Evolutionary conservation across 2,113 vertebrate genomes (phyloP).

Genomic region (Herpetotheres cachinnans): DNA sequence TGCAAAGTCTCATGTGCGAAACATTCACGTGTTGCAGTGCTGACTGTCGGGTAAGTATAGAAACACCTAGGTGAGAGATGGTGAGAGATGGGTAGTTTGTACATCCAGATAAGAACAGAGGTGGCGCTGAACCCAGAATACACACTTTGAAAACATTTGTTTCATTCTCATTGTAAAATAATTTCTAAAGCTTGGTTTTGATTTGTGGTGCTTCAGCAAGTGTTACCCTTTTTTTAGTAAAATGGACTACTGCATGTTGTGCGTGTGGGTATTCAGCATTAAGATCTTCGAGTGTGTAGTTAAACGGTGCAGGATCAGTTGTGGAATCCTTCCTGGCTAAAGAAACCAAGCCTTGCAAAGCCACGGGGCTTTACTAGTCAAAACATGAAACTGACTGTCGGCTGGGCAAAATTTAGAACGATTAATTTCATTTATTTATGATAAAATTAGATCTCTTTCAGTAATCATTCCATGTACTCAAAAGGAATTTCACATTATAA

Average conservation of each 20-base stretch:
- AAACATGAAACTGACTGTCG: neutral
- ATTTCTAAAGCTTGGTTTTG: neutral
- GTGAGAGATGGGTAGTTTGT: neutral
- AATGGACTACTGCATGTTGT: neutral
- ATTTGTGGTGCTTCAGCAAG: neutral
- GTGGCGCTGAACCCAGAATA: neutral
- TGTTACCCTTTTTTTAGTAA: neutral
- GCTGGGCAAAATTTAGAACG: neutral
- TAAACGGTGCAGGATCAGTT: neutral
- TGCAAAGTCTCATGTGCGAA: accelerated
- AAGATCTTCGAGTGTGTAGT: neutral
- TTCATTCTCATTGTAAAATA: neutral
- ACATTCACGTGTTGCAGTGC: neutral
- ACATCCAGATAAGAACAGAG: neutral
- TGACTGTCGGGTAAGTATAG: neutral
- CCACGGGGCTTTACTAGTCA: neutral
- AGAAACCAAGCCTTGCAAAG: neutral
- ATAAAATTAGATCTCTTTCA: neutral
- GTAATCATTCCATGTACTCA: neutral
- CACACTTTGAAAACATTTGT: neutral
- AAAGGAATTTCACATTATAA: neutral
- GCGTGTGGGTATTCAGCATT: neutral
- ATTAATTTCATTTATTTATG: neutral
- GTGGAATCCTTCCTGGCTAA: neutral
- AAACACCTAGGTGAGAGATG: neutral